Base-by-base conservation (phyloP, 2,113 vertebrate species). In the Heterochromis multidens region DNA sequence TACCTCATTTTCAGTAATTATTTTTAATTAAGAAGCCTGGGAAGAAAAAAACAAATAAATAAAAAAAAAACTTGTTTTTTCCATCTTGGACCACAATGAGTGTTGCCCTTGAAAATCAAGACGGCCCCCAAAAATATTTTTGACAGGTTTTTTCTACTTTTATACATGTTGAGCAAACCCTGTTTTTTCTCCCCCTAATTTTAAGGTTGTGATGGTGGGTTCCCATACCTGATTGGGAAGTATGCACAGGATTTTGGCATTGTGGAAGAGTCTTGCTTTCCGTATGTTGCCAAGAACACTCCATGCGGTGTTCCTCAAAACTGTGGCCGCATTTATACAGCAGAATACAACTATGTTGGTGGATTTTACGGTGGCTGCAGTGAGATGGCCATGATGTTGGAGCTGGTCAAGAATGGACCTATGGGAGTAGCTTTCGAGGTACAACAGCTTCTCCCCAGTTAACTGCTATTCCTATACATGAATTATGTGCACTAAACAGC, bases 321-420 rank as follows among this genome's bases (percentile, higher is more conserved):
- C 46, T 98, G 97, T 77, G 46, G 91, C 4, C 97, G 92, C 21
- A 94, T 96, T 79, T 99, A 98, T 63, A 12, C 95, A 0, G 97
- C 98, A 0, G 95, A 98, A 9, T 99, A 99, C 93, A 89, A 94
- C 90, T 99, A 99, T 1, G 97, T 99, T 0, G 99, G 99, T 2
- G 98, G 98, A 0, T 99, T 99, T 90, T 99, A 99, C 8, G 98
- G 99, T 0, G 98, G 96, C 40, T 99, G 98, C 95, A 99, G 97
- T 16, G 98, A 99, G 93, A 94, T 86, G 6, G 95, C 97, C 60
- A 99, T 99, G 99, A 98, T 97, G 91, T 83, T 96, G 0, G 98
- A 99, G 52, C 97, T 99, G 87, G 95, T 99, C 17, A 88, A 91
- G 5, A 94, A 93, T 0, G 98, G 99, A 5, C 99, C 99, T 0